These are phyloP conservation scores for Luscinia luscinia DNA, from an alignment of 2,797 vertebrate species.

Conservation along the genomic window DNA sequence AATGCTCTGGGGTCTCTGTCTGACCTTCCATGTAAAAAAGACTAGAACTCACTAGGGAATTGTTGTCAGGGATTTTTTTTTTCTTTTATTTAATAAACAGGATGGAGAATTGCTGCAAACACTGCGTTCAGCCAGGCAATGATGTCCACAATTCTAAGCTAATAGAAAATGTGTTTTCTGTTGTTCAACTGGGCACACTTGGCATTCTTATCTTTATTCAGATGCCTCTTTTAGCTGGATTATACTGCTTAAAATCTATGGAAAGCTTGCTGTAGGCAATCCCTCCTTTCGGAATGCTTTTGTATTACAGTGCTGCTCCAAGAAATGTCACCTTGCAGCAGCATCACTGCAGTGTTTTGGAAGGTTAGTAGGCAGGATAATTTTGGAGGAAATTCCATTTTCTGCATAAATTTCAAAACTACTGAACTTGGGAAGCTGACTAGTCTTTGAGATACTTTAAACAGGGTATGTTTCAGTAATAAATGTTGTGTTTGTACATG, in stretches of 20 bases:
- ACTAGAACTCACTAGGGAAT: not conserved
- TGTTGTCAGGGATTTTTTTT: not conserved
- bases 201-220: not conserved
- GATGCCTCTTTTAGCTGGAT: not conserved
- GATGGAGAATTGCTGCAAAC: not conserved
- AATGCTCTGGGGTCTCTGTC: not conserved
- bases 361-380: not conserved
- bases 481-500: not conserved
- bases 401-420: not conserved
- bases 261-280: not conserved
- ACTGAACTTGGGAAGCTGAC: not conserved
- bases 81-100: not conserved
- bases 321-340: not conserved
- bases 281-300: not conserved
- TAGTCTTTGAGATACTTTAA: not conserved
- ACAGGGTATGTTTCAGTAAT: not conserved
- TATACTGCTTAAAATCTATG: not conserved
- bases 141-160: not conserved
- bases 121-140: not conserved
- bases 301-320: not conserved
- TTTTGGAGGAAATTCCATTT: not conserved
- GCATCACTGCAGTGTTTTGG: not conserved
- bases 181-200: not conserved
- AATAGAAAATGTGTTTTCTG: not conserved
- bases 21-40: not conserved